Percentiles rank a stretch among this genome's conserved stretches.
These are phyloP conservation scores for Daubentonia madagascariensis DNA, from an alignment of 2,113 vertebrate genomes.

Conservation along the genomic window DNA sequence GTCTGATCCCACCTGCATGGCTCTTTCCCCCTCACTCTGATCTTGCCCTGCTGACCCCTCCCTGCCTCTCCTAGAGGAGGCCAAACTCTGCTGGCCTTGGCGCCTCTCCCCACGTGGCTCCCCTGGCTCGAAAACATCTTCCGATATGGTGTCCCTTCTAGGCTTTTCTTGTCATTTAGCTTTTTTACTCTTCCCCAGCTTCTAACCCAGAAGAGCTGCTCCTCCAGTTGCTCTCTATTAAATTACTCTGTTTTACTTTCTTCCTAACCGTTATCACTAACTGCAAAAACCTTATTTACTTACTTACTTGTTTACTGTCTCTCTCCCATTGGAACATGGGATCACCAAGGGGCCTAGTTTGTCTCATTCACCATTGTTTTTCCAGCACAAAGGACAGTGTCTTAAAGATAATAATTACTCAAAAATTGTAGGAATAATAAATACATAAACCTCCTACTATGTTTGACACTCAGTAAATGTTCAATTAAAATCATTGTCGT, in stretches of 20 bases:
- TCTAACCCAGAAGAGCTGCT: background rate
- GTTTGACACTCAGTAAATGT: background rate
- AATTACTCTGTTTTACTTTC: background rate
- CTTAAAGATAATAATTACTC: background rate
- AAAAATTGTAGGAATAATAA: background rate
- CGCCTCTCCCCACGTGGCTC: background rate
- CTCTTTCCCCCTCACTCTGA: background rate
- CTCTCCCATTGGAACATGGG: background rate
- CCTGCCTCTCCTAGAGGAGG: background rate
- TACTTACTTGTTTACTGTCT: background rate
- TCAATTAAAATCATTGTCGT: background rate
- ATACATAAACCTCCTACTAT: background rate
- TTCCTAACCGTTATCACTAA: background rate
- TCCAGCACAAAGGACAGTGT: background rate
- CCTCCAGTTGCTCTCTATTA: background rate
- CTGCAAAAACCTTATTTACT: background rate
- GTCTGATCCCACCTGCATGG: accelerated
- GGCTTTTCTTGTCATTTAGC: background rate
- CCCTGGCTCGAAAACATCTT: background rate
- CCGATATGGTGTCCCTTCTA: background rate
- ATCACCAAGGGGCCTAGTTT: background rate
- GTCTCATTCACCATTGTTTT: background rate
- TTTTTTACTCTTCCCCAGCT: background rate
- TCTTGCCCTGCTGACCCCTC: background rate
- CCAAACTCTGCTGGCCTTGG: background rate